Evolutionary conservation across 2,113 vertebrate species (phyloP).

Genomic region (Ailuropoda melanoleuca): DNA sequence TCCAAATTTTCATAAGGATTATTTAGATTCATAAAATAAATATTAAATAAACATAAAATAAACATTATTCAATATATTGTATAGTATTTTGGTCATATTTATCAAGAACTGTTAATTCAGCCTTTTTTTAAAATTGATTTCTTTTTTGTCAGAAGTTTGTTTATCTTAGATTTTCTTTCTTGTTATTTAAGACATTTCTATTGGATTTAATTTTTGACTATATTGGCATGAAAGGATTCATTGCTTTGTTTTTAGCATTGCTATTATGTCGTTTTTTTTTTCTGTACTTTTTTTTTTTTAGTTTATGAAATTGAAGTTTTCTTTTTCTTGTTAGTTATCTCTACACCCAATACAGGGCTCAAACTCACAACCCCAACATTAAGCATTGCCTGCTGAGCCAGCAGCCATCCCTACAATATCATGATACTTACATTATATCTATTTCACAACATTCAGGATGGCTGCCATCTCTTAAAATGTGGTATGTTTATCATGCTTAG

Average conservation of each 20-base stretch:
- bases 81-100: neutral
- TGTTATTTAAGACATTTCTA: neutral
- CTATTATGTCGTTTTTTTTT: neutral
- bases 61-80: neutral
- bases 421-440: neutral
- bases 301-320: neutral
- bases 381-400: neutral
- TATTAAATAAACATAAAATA: neutral
- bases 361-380: neutral
- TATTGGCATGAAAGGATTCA: neutral
- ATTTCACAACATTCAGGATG: neutral
- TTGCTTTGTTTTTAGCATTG: neutral
- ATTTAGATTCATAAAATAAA: neutral
- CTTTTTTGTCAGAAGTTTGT: neutral
- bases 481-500: neutral
- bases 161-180: neutral
- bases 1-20: neutral
- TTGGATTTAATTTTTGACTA: neutral
- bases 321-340: neutral
- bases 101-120: neutral
- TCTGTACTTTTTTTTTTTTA: neutral
- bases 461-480: neutral
- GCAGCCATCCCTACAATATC: neutral
- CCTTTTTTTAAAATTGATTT: neutral
- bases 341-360: neutral